Base-by-base conservation (phyloP, 2,888 invertebrate genomes). In the Agapetus fuscipes region DNA sequence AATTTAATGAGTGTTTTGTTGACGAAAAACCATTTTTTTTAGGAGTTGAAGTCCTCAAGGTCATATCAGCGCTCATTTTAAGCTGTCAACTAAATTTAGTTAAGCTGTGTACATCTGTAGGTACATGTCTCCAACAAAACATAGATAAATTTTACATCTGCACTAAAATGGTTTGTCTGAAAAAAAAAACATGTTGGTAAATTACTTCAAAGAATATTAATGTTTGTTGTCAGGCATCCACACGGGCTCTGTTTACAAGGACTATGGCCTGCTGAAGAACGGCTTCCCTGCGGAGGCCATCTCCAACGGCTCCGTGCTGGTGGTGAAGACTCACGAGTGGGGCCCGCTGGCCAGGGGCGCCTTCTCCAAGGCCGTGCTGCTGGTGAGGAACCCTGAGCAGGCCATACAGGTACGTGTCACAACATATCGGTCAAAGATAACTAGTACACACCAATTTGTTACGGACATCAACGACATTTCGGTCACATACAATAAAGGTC, bases 191-290 rank as follows among this genome's bases (percentile, higher is more conserved):
- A 9, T 7, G n/a, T 7, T 9, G 5, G 12, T n/a, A 27, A 27
- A 27, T n/a, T n/a, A n/a, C n/a, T n/a, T n/a, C n/a, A n/a, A n/a
- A n/a, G n/a, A n/a, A n/a, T n/a, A n/a, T n/a, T n/a, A n/a, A n/a
- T n/a, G n/a, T n/a, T n/a, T n/a, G n/a, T 55, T 64, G 2, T 20
- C 52, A 82, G 83, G 86, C 28, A 66, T 81, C 33, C 64, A 78
- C 41, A 86, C 86, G 2, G 87, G 86, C 10, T 85, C 85, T 35
- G 78, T 86, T 25, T 87, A 87, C 60, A 83, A 82, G 67, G 87
- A 87, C 56, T 81, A 80, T 56, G 83, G 84, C 13, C 64, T 87
- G 14, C 59, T 80, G 47, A 76, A 80, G 53, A 83, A 84, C 52
- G 86, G 86, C 1, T 85, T 86, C 55, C 85, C 85, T 0, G 87